phyloP scores from a whole-genome alignment of 2,888 invertebrate species.

The Hymenopus coronatus region DNA sequence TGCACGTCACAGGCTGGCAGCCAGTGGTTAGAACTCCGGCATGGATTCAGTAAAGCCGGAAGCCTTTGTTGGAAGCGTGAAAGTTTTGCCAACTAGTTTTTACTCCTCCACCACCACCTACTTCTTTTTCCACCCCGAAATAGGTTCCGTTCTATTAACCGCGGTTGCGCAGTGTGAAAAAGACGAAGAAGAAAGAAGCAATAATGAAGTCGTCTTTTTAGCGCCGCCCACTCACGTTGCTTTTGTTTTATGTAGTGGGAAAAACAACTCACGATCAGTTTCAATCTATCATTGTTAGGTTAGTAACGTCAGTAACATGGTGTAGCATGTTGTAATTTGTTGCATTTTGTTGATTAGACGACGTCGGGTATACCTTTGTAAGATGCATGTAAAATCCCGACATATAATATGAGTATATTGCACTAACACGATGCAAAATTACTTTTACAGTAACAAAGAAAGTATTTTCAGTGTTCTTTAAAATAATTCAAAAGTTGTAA shows the following conservation, averaged over 20 bases:
- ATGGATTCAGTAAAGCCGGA: not conserved
- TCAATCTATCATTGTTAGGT: not conserved
- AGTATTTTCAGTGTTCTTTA: no score
- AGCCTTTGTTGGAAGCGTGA: not conserved
- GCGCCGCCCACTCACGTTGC: not conserved
- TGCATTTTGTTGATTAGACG: not conserved
- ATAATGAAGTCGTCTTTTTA: not conserved
- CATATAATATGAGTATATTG: no score
- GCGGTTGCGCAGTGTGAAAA: not conserved
- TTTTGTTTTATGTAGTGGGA: not conserved
- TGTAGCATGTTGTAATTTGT: not conserved
- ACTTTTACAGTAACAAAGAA: no score
- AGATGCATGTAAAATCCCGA: no score
- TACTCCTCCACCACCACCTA: not conserved
- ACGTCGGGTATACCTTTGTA: no score
- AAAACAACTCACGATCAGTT: not conserved
- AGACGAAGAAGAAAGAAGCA: not conserved
- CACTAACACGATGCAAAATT: no score
- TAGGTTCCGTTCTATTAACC: not conserved
- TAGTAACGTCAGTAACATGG: not conserved
- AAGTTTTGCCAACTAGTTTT: not conserved
- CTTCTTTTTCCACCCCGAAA: not conserved
- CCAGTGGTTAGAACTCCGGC: not conserved
- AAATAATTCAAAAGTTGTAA: no score
- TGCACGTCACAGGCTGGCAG: not conserved